Evolutionary conservation across 2,888 invertebrate genomes (phyloP).

Genomic region (Apantesis nais): DNA sequence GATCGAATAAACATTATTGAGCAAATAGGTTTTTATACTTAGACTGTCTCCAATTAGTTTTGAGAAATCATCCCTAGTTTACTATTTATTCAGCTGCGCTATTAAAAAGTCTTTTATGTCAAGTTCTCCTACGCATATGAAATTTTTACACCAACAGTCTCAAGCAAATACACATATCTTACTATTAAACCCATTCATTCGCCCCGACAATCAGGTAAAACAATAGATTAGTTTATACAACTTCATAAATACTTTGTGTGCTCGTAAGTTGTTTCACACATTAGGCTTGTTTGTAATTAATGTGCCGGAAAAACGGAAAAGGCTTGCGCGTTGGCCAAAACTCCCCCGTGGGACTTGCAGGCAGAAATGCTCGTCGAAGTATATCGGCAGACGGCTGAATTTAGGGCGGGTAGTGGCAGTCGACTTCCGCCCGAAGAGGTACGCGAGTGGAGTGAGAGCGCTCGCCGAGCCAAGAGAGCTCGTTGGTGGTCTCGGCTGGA

Average conservation of each 20-base stretch:
- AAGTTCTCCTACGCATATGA: background rate
- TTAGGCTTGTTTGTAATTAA: background rate
- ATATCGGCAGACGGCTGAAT: too few relatives aligned
- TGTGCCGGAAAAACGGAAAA: too few relatives aligned
- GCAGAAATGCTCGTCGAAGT: too few relatives aligned
- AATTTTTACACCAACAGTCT: background rate
- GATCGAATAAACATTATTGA: background rate
- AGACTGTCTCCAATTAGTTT: background rate
- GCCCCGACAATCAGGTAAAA: background rate
- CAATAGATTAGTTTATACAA: background rate
- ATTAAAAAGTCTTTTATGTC: background rate
- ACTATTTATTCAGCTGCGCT: background rate
- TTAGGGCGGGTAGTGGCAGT: too few relatives aligned
- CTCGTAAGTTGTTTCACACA: background rate
- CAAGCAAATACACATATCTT: background rate
- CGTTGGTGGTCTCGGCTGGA: too few relatives aligned
- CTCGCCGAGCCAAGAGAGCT: too few relatives aligned
- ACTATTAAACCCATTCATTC: background rate
- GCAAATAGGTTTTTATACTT: background rate
- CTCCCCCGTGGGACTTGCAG: too few relatives aligned
- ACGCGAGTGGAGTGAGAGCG: too few relatives aligned
- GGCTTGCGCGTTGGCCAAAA: too few relatives aligned
- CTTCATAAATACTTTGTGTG: background rate
- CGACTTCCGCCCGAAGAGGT: too few relatives aligned
- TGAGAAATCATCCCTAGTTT: background rate